Percentiles rank a stretch among this genome's conserved stretches.
These are phyloP conservation scores for Chironomus striatipennis DNA, from an alignment of 1,140 invertebrate species.

Conservation along the genomic window DNA sequence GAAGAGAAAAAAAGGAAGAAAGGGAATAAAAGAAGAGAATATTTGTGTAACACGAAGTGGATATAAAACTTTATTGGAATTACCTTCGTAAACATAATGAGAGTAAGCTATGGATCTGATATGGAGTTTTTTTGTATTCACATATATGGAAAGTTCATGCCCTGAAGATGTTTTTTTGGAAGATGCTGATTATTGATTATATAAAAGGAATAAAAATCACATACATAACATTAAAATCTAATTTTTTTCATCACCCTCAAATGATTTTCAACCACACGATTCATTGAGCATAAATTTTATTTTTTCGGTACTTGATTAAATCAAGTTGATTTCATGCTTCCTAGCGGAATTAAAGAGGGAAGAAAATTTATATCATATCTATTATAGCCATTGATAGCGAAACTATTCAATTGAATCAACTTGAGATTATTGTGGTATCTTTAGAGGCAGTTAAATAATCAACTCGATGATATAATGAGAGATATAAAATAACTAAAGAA, in stretches of 20 bases:
- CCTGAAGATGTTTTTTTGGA: neutral
- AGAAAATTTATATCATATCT: no score
- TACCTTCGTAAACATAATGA: neutral
- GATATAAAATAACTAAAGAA: slow-evolving; percentile 2
- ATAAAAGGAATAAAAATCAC: neutral
- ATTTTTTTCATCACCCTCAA: neutral
- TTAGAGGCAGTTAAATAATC: neutral
- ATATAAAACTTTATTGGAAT: slow-evolving; percentile 21
- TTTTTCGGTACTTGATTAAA: neutral
- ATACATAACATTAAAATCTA: slow-evolving; percentile 2
- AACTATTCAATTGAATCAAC: no score
- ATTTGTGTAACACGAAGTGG: slow-evolving; percentile 11
- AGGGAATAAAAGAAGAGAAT: neutral
- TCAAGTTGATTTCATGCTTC: no score
- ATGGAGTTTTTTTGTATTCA: no score
- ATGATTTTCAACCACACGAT: neutral
- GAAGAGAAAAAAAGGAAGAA: neutral
- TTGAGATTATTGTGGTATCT: neutral
- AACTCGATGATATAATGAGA: slow-evolving; percentile 11
- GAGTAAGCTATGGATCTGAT: neutral
- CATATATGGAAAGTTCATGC: neutral
- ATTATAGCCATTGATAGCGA: no score
- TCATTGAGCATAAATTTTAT: neutral
- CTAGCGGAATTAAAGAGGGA: no score
- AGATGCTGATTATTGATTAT: no score